phyloP scores from a whole-genome alignment of 2,797 vertebrate species.

The Argyrosomus regius region DNA sequence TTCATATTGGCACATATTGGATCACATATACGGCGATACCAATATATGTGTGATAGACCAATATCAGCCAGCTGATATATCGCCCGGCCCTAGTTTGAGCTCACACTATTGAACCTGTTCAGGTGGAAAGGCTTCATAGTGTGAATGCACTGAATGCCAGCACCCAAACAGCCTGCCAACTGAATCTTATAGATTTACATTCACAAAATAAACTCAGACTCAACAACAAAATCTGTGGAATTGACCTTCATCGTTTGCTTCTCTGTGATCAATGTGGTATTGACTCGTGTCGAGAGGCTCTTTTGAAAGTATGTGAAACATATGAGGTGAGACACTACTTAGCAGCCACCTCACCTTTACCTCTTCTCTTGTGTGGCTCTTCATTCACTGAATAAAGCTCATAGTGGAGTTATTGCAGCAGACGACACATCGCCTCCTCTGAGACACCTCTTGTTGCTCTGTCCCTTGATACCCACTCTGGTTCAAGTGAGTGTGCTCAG shows the following conservation, averaged over 20 bases:
- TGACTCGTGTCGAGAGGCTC: background rate
- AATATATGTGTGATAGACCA: too few relatives aligned
- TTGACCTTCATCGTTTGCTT: background rate
- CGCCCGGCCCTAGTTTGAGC: background rate
- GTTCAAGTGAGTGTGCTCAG: constrained; percentile 14
- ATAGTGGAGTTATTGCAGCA: constrained; percentile 8
- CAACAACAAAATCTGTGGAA: background rate
- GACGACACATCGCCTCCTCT: background rate
- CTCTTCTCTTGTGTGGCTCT: constrained; percentile 6
- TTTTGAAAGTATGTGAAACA: background rate
- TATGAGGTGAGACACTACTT: background rate
- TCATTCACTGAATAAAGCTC: constrained; percentile 4
- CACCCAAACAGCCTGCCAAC: too few relatives aligned
- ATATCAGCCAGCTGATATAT: too few relatives aligned
- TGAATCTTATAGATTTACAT: background rate
- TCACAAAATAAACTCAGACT: background rate
- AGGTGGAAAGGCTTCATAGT: background rate
- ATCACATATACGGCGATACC: too few relatives aligned
- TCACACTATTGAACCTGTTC: background rate
- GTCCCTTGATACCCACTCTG: constrained; percentile 17
- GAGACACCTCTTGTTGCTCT: constrained; percentile 1
- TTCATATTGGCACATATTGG: too few relatives aligned
- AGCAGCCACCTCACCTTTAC: background rate
- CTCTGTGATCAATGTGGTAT: background rate
- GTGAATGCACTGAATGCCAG: background rate